Evolutionary conservation across 2,797 vertebrate genomes (phyloP).

Genomic region (Spondyliosoma cantharus): DNA sequence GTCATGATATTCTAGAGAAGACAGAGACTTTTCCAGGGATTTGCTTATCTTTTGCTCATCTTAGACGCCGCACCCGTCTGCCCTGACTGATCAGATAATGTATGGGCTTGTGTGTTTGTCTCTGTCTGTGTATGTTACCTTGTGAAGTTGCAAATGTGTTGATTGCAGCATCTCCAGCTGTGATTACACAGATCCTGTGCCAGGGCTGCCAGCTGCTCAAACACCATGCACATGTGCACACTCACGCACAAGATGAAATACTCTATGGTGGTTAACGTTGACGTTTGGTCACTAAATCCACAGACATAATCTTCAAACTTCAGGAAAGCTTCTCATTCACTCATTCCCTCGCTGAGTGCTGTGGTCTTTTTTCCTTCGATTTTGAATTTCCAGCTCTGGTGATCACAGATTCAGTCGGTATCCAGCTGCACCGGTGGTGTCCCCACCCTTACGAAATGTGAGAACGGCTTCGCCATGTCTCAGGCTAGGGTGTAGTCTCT

Average conservation of each 20-base stretch:
- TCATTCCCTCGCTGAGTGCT: constrained; percentile 46
- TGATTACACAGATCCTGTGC: constrained; percentile 59
- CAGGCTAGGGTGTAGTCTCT: constrained; percentile 65
- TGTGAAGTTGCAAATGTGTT: constrained; percentile 64
- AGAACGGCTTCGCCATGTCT: constrained; percentile 64
- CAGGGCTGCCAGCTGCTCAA: constrained; percentile 68
- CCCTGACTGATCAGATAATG: constrained; percentile 70
- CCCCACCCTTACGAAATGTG: constrained; percentile 69
- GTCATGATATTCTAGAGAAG: constrained; percentile 57
- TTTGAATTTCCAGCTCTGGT: constrained; percentile 59
- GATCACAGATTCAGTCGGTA: constrained; percentile 42
- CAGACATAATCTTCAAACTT: constrained; percentile 55
- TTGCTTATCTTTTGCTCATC: constrained; percentile 67
- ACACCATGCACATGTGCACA: constrained; percentile 36
- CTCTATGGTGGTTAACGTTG: constrained; percentile 56
- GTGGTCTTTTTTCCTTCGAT: constrained; percentile 56
- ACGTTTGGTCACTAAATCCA: constrained; percentile 60
- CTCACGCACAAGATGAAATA: constrained; percentile 49
- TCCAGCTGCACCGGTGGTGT: constrained; percentile 72
- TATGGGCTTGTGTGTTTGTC: constrained; percentile 50
- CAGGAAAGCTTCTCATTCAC: constrained; percentile 57
- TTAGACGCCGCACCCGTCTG: constrained; percentile 66
- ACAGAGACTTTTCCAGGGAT: constrained; percentile 51
- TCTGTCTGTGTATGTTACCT: constrained; percentile 59
- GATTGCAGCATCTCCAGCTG: constrained; percentile 69